Evolutionary conservation across 2,797 vertebrate species (phyloP).

Genomic region (Malurus leucopterus): DNA sequence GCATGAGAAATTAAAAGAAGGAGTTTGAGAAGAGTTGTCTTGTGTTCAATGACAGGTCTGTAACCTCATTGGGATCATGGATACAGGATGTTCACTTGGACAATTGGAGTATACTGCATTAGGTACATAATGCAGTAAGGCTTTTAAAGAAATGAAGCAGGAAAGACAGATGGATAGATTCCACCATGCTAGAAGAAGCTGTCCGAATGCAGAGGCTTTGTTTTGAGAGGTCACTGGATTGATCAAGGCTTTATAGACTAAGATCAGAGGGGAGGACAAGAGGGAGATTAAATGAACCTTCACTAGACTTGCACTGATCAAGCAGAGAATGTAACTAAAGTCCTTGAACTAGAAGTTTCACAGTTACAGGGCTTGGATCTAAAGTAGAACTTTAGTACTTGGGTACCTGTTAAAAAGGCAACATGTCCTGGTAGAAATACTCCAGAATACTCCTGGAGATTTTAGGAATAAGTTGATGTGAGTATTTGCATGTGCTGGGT

Average conservation of each 20-base stretch:
- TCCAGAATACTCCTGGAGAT: neutral
- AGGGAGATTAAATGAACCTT: neutral
- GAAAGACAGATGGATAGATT: neutral
- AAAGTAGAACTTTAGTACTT: neutral
- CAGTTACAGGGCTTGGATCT: neutral
- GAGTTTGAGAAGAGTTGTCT: too few relatives aligned
- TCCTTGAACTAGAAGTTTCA: neutral
- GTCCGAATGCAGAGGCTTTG: neutral
- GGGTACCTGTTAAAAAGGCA: neutral
- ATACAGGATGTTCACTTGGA: neutral
- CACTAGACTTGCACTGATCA: neutral
- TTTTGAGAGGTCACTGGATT: neutral
- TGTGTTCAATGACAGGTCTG: neutral
- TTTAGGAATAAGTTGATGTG: neutral
- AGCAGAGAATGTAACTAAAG: neutral
- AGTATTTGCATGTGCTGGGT: neutral
- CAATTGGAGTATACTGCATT: neutral
- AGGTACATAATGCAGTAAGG: neutral
- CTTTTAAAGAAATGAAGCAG: neutral
- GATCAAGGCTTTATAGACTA: neutral
- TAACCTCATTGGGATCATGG: neutral
- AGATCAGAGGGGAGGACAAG: neutral
- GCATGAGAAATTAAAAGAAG: neutral
- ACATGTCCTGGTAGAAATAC: neutral
- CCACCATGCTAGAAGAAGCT: neutral